These are phyloP conservation scores for Seira sanloemensis DNA, from an alignment of 2,888 invertebrate species.

Conservation along the genomic window DNA sequence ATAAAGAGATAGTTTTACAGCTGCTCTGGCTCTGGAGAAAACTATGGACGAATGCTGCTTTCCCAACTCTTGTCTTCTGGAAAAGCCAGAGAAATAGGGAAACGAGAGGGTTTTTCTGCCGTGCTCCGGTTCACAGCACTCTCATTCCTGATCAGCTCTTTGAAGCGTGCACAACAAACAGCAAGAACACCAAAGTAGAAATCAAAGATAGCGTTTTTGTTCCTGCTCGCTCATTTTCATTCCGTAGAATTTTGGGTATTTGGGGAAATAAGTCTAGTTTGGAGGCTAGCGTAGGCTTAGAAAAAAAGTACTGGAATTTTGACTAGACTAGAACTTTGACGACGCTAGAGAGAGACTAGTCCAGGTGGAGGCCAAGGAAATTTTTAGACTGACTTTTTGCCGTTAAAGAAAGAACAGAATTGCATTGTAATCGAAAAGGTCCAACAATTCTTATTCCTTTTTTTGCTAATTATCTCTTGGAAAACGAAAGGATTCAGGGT, in stretches of 20 bases:
- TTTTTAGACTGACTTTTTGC: too few relatives aligned
- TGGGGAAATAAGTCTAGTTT: not conserved
- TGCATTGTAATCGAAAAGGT: too few relatives aligned
- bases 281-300: not conserved
- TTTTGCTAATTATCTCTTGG: too few relatives aligned
- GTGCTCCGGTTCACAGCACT: conserved; percentile 55
- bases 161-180: conserved; percentile 51
- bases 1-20: conserved; percentile 54
- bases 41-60: not conserved
- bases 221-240: too few relatives aligned
- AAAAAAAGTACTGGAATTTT: too few relatives aligned
- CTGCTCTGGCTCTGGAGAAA: conserved; percentile 41
- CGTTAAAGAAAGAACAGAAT: too few relatives aligned
- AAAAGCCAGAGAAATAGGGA: conserved; percentile 16
- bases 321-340: not conserved
- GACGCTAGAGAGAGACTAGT: too few relatives aligned
- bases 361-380: too few relatives aligned
- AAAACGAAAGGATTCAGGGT: too few relatives aligned
- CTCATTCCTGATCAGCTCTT: conserved; percentile 64
- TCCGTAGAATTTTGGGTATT: not conserved
- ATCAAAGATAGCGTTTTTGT: not conserved
- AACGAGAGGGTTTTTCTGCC: conserved; percentile 37
- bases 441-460: too few relatives aligned
- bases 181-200: not conserved
- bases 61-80: conserved; percentile 23